These are phyloP conservation scores for Drosophila borborema DNA, from an alignment of 2,888 invertebrate species.

Conservation along the genomic window DNA sequence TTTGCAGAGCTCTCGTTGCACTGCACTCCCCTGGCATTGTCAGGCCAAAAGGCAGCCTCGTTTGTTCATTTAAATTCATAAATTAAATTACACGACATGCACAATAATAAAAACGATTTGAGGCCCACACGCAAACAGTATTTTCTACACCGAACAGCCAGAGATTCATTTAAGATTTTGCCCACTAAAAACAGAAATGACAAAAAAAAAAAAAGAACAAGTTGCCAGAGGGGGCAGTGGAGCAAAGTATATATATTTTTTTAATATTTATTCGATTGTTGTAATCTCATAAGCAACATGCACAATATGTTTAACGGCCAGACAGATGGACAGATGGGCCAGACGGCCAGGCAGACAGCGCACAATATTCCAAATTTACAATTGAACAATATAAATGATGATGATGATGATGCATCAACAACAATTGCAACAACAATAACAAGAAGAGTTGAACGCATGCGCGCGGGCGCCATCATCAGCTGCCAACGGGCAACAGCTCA, in stretches of 20 bases:
- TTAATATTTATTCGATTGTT: conserved; percentile 73
- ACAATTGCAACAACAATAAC: conserved; percentile 20
- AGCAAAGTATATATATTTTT: background rate
- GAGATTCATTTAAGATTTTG: conserved; percentile 77
- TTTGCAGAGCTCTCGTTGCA: conserved; percentile 15
- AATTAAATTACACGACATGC: conserved; percentile 80
- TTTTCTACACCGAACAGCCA: conserved; percentile 48
- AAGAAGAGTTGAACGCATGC: conserved; percentile 64
- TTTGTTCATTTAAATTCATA: conserved; percentile 74
- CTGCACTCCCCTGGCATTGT: background rate
- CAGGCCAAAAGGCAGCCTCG: conserved; percentile 34
- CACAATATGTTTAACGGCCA: conserved; percentile 60
- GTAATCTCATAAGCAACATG: conserved; percentile 72
- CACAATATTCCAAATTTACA: conserved; percentile 40
- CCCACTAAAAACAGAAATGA: conserved; percentile 46
- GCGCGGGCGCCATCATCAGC: conserved; percentile 76
- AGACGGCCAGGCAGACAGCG: conserved; percentile 8
- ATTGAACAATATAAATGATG: conserved; percentile 64
- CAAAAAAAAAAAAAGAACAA: conserved; percentile 22
- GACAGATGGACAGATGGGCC: conserved; percentile 1
- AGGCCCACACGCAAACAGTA: conserved; percentile 71
- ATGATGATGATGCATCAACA: conserved; percentile 57
- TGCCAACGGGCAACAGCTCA: conserved; percentile 55
- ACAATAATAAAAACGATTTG: conserved; percentile 79
- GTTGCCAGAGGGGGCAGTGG: conserved; percentile 25